Evolutionary conservation across 2,797 vertebrate species (phyloP).

Genomic region (Gadopsis marmoratus): DNA sequence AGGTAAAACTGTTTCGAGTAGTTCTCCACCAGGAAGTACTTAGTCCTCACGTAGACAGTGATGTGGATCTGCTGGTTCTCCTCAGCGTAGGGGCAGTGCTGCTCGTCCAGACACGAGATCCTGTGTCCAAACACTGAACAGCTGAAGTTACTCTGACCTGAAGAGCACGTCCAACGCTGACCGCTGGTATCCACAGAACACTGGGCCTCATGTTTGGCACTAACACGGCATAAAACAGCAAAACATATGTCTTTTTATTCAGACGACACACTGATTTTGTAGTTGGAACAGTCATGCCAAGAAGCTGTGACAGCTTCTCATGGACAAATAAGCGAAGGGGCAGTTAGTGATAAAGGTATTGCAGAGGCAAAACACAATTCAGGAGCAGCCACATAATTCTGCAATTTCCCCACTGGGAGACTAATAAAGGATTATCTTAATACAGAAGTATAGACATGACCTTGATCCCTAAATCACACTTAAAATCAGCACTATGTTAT

Average conservation of each 20-base stretch:
- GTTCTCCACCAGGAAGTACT: conserved; percentile 74
- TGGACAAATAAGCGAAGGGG: not conserved
- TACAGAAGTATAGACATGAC: too few species aligned
- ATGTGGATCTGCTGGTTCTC: conserved; percentile 72
- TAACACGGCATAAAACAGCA: conserved; percentile 24
- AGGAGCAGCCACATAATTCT: not conserved
- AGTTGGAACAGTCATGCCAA: not conserved
- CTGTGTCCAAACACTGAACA: conserved; percentile 69
- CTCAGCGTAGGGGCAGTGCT: conserved; percentile 79
- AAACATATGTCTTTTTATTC: not conserved
- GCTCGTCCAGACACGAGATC: conserved; percentile 73
- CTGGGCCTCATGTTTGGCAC: not conserved
- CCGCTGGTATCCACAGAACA: conserved; percentile 50
- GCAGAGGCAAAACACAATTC: not conserved
- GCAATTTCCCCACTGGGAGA: too few species aligned
- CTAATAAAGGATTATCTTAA: too few species aligned
- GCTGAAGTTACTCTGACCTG: conserved; percentile 58
- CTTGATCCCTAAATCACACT: conserved; percentile 2
- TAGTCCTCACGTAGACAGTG: conserved; percentile 65
- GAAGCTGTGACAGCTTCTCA: not conserved
- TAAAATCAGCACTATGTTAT: not conserved
- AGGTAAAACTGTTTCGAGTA: conserved; percentile 76
- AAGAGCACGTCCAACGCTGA: conserved; percentile 67
- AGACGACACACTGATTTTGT: not conserved
- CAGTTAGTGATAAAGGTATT: not conserved